Conservation (phyloP, 2,113 vertebrate species). For the Scomber scombrus region DNA sequence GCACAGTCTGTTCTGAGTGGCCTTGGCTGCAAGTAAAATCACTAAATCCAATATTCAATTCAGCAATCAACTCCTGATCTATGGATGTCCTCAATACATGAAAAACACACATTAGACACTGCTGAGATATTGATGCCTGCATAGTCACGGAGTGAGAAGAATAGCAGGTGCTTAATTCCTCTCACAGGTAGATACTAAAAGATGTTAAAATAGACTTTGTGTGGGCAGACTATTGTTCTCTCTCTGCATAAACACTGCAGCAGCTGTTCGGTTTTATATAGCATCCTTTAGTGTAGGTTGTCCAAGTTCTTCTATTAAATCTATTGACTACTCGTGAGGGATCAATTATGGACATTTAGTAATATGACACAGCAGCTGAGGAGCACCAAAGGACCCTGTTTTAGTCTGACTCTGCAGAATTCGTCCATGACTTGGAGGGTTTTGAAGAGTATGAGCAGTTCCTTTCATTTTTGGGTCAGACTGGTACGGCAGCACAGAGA, state of each 20-base stretch:
- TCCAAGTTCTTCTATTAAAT: constrained; percentile 6
- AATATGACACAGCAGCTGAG: constrained; percentile 51
- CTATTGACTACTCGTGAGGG: constrained; percentile 24
- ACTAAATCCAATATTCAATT: constrained; percentile 35
- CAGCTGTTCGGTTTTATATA: constrained; percentile 51
- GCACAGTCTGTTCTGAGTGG: neutral
- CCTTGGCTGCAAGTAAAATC: constrained; percentile 1
- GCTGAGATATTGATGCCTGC: constrained; percentile 44
- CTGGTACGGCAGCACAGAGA: constrained; percentile 54
- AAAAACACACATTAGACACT: constrained; percentile 29
- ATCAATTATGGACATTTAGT: constrained; percentile 64
- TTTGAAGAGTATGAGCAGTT: constrained; percentile 49
- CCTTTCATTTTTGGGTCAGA: constrained; percentile 60
- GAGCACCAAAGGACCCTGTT: constrained; percentile 25
- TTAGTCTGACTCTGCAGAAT: constrained; percentile 78
- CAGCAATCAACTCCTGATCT: constrained; percentile 38
- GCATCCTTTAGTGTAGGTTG: constrained; percentile 8
- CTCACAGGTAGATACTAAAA: constrained; percentile 58
- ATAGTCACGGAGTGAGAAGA: constrained; percentile 22
- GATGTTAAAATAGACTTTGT: constrained; percentile 62
- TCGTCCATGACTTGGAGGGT: constrained; percentile 26
- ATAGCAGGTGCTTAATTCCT: constrained; percentile 18
- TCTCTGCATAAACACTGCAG: constrained; percentile 56
- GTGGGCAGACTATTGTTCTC: constrained; percentile 60
- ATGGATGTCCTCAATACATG: constrained; percentile 40